Percentiles rank a stretch among this genome's conserved stretches.
Conservation (phyloP, 1,140 invertebrate species). For the Leptonema lineaticorne region DNA sequence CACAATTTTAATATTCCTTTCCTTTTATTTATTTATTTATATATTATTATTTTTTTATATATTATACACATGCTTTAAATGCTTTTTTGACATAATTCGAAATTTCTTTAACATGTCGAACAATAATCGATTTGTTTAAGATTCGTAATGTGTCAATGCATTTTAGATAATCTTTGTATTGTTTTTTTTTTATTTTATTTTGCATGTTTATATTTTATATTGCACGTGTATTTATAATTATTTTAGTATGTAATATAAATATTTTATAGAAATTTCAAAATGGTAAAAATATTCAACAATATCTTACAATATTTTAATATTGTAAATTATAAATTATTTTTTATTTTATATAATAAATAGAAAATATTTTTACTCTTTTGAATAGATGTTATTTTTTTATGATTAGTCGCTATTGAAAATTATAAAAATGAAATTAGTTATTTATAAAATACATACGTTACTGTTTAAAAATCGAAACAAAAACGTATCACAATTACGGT, state of each 20-base stretch:
- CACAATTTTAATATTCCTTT: background rate
- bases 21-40: background rate
- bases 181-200: background rate
- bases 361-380: too few species aligned
- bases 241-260: too few species aligned
- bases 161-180: background rate
- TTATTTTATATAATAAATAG: background rate
- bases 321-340: background rate
- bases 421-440: too few species aligned
- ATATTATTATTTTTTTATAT: background rate
- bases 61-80: background rate
- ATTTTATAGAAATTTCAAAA: too few species aligned
- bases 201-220: slow-evolving; percentile 2
- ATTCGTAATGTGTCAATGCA: background rate
- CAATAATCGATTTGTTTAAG: background rate
- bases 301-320: too few species aligned
- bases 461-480: too few species aligned
- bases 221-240: background rate
- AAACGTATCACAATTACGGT: too few species aligned
- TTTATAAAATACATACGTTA: too few species aligned
- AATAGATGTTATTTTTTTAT: too few species aligned
- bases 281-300: too few species aligned
- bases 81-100: background rate
- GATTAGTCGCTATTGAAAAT: too few species aligned
- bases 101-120: background rate